These are phyloP conservation scores for Leptinotarsa peninsularis DNA, from an alignment of 2,888 invertebrate species.

Conservation along the genomic window DNA sequence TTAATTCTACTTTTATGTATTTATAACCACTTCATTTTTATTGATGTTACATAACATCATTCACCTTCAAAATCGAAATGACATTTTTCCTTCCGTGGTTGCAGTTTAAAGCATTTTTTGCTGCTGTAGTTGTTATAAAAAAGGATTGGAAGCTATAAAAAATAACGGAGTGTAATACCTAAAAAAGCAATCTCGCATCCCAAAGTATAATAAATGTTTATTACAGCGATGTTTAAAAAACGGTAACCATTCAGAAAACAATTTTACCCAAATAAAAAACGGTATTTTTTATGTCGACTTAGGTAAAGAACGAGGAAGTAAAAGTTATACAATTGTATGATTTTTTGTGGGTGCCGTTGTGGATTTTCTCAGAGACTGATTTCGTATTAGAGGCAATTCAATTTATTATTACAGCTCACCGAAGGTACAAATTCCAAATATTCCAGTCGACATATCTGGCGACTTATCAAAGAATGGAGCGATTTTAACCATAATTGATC, in stretches of 20 bases:
- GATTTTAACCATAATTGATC: too few species aligned
- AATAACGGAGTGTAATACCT: slow-evolving; percentile 4
- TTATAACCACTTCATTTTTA: background rate
- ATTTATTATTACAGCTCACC: background rate
- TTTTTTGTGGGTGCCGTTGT: slow-evolving; percentile 22
- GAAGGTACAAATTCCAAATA: too few species aligned
- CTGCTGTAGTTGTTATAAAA: slow-evolving; percentile 3
- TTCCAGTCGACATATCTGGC: too few species aligned
- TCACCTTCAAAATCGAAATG: background rate
- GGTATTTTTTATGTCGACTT: slow-evolving; percentile 27
- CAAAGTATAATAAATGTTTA: slow-evolving; percentile 13
- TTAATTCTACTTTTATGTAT: too few species aligned
- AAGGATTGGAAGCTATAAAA: slow-evolving; percentile 2
- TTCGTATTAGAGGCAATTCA: slow-evolving; percentile 12
- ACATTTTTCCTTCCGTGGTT: too few species aligned
- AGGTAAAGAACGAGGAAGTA: slow-evolving; percentile 9
- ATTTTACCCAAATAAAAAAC: slow-evolving; percentile 26
- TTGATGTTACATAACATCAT: background rate
- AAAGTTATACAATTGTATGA: slow-evolving; percentile 30
- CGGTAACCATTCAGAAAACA: slow-evolving; percentile 25
- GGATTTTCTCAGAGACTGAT: background rate
- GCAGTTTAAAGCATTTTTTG: background rate
- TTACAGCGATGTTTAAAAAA: slow-evolving; percentile 24
- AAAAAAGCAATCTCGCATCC: background rate
- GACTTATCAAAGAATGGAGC: too few species aligned